These are phyloP conservation scores for Hylaeus anthracinus DNA, from an alignment of 1,140 invertebrate genomes.

Conservation along the genomic window DNA sequence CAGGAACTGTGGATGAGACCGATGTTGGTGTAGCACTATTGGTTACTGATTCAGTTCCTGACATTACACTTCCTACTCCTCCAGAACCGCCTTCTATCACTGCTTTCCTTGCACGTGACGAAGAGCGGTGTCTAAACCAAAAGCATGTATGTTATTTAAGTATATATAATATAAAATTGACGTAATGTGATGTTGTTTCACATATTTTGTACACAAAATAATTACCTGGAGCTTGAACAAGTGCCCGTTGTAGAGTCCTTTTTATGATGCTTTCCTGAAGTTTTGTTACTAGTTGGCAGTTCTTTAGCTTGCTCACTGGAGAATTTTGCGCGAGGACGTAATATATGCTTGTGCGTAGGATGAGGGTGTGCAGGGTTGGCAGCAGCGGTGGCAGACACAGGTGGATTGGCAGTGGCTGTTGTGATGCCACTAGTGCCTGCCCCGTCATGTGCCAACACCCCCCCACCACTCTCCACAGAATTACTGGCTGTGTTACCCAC, in stretches of 20 bases:
- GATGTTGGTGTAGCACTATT: conserved; percentile 72
- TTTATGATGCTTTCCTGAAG: conserved; percentile 76
- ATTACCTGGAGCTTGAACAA: conserved; percentile 87
- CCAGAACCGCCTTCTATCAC: conserved; percentile 73
- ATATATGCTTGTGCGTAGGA: conserved; percentile 79
- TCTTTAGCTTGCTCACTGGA: conserved; percentile 73
- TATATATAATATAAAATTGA: neutral
- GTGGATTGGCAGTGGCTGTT: conserved; percentile 73
- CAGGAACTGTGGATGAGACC: conserved; percentile 70
- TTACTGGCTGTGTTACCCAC: conserved; percentile 81
- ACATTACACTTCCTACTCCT: conserved; percentile 72
- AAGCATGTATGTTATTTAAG: neutral
- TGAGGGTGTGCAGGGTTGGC: conserved; percentile 76
- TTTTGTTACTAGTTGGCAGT: conserved; percentile 60
- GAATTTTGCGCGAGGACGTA: conserved; percentile 78
- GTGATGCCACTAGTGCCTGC: conserved; percentile 78
- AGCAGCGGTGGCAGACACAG: conserved; percentile 75
- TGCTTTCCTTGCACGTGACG: conserved; percentile 82
- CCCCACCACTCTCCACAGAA: conserved; percentile 80
- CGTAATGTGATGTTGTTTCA: neutral
- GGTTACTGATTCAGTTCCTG: conserved; percentile 73
- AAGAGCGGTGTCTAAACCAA: conserved; percentile 81
- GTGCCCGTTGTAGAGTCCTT: conserved; percentile 86
- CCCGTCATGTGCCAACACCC: conserved; percentile 79
- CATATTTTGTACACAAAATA: neutral